Conservation (phyloP, 2,888 invertebrate genomes). For the Plagiodera versicolora region DNA sequence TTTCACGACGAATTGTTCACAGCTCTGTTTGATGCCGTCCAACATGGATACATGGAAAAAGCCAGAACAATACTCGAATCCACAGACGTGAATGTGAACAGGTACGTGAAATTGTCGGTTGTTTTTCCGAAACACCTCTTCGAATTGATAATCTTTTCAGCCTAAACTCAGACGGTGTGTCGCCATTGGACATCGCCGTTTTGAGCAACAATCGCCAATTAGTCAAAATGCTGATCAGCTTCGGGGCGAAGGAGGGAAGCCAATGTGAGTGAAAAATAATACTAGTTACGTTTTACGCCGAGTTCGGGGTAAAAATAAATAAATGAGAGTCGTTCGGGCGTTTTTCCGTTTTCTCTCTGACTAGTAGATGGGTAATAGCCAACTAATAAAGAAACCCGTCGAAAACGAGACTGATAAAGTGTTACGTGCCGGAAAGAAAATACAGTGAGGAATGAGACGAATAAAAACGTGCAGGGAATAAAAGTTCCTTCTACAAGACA, state of each 20-base stretch:
- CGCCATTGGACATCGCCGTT: slow-evolving; percentile 91
- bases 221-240: slow-evolving; percentile 86
- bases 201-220: slow-evolving; percentile 86
- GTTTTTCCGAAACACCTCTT: too few relatives aligned
- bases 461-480: too few relatives aligned
- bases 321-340: too few relatives aligned
- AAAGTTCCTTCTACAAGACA: too few relatives aligned
- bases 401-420: too few relatives aligned
- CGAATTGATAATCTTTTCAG: slow-evolving; percentile 61
- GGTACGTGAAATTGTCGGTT: slow-evolving; percentile 68
- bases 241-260: slow-evolving; percentile 81
- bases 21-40: slow-evolving; percentile 94
- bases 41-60: slow-evolving; percentile 92
- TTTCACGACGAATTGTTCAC: too few relatives aligned
- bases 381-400: too few relatives aligned
- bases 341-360: too few relatives aligned
- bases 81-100: slow-evolving; percentile 91
- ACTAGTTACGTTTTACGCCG: neutral
- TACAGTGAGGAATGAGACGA: too few relatives aligned
- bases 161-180: slow-evolving; percentile 85
- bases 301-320: neutral
- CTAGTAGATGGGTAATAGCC: too few relatives aligned
- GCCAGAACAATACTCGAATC: slow-evolving; percentile 89
- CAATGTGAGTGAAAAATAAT: slow-evolving; percentile 68
- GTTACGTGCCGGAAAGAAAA: too few relatives aligned